These are phyloP conservation scores for Hecatera dysodea DNA, from an alignment of 2,888 invertebrate species.

Conservation along the genomic window DNA sequence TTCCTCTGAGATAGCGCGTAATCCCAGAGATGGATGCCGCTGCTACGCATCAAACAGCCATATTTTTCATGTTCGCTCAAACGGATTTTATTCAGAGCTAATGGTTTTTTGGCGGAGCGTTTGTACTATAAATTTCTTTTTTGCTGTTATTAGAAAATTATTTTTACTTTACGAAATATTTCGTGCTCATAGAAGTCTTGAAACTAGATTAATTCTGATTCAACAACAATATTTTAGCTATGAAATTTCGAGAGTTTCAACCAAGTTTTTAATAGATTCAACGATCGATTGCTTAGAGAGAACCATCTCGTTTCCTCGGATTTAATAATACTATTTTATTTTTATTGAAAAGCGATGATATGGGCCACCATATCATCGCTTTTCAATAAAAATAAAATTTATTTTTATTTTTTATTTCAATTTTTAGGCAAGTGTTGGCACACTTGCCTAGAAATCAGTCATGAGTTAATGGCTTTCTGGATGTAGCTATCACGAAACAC, in stretches of 20 bases:
- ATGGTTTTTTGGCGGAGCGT: slow-evolving; percentile 35
- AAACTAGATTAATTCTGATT: slow-evolving; percentile 12
- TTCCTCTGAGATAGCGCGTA: slow-evolving; percentile 48
- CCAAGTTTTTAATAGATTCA: background rate
- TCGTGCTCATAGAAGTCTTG: background rate
- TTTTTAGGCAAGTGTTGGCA: too few relatives aligned
- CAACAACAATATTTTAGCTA: background rate
- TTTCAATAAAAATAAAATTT: too few relatives aligned
- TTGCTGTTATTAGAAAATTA: slow-evolving; percentile 7
- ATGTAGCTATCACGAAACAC: too few relatives aligned
- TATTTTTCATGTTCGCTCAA: slow-evolving; percentile 46
- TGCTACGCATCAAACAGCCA: slow-evolving; percentile 14
- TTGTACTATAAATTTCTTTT: background rate
- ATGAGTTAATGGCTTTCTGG: too few relatives aligned
- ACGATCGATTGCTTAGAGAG: background rate
- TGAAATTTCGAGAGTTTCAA: background rate
- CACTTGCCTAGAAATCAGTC: too few relatives aligned
- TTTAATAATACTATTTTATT: too few relatives aligned
- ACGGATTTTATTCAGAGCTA: slow-evolving; percentile 37
- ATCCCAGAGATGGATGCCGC: slow-evolving; percentile 48
- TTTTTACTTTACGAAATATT: slow-evolving; percentile 7
- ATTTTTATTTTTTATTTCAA: too few relatives aligned
- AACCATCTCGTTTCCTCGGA: background rate
- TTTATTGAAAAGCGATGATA: too few relatives aligned
- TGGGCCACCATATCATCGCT: too few relatives aligned